A percentile compares a stretch with the other conserved stretches of the same genome.
These are phyloP conservation scores for Varanus salvator DNA, from an alignment of 2,113 vertebrate genomes.

Conservation along the genomic window DNA sequence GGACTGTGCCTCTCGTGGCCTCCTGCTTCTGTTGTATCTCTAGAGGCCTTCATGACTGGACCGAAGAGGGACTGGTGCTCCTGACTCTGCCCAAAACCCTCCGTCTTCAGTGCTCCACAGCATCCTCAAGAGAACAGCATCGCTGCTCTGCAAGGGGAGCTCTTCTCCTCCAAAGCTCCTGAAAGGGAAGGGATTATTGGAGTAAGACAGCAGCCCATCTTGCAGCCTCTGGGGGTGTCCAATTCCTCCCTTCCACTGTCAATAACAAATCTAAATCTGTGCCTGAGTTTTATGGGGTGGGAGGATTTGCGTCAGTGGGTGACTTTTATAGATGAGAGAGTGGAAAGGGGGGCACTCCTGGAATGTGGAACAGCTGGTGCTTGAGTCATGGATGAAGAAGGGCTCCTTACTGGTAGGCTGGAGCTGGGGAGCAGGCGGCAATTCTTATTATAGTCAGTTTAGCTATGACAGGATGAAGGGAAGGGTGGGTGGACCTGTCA, in stretches of 20 bases:
- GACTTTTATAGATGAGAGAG: conserved; percentile 43
- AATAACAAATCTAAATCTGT: conserved; percentile 46
- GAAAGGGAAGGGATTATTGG: rapidly evolving
- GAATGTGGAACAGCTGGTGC: conserved; percentile 19
- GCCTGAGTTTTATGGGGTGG: conserved; percentile 45
- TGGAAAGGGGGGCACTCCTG: conserved; percentile 50
- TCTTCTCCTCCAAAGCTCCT: neutral
- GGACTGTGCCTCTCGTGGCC: no score
- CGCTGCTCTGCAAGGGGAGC: neutral
- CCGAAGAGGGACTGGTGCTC: neutral
- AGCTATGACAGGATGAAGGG: neutral
- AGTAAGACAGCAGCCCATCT: neutral
- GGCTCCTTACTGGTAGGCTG: neutral
- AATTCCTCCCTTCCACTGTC: conserved; percentile 18
- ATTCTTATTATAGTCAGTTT: neutral
- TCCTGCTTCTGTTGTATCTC: no score
- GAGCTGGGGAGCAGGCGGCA: neutral
- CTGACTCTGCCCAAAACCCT: neutral
- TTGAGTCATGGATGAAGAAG: conserved; percentile 50
- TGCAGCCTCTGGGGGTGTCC: neutral
- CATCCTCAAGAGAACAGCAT: neutral
- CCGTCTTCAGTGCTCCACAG: neutral
- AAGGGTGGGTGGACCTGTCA: neutral
- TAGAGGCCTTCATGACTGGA: no score
- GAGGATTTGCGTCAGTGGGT: conserved; percentile 65